These are phyloP conservation scores for Catagonus wagneri DNA, from an alignment of 2,113 vertebrate genomes.

Conservation along the genomic window DNA sequence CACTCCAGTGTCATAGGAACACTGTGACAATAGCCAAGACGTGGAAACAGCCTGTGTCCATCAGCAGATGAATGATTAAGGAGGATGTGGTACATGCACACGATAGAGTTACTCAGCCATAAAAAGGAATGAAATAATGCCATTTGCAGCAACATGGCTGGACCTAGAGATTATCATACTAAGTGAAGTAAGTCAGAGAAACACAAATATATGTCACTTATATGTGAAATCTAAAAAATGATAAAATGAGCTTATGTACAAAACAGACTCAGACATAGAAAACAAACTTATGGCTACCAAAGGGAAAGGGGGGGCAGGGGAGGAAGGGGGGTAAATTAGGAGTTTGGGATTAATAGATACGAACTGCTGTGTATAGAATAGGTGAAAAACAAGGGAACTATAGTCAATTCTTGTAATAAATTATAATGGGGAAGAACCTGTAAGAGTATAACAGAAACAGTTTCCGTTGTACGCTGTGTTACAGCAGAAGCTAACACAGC, in stretches of 20 bases:
- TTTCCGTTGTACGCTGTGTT: neutral
- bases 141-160: neutral
- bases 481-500: neutral
- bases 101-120: neutral
- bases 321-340: neutral
- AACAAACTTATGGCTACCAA: neutral
- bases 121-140: neutral
- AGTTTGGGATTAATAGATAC: neutral
- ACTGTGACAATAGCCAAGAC: too few relatives aligned
- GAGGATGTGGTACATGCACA: neutral
- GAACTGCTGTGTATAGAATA: neutral
- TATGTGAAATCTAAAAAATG: neutral
- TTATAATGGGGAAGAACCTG: neutral
- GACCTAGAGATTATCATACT: neutral
- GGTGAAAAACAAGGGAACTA: neutral
- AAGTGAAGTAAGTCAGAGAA: neutral
- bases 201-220: neutral
- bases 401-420: neutral
- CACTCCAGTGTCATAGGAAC: too few relatives aligned
- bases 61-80: too few relatives aligned
- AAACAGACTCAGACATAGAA: neutral
- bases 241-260: neutral
- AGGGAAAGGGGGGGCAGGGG: neutral
- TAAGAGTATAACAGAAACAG: neutral
- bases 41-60: too few relatives aligned